These are phyloP conservation scores for Sinosuthora webbiana DNA, from an alignment of 2,113 vertebrate species.

Conservation along the genomic window DNA sequence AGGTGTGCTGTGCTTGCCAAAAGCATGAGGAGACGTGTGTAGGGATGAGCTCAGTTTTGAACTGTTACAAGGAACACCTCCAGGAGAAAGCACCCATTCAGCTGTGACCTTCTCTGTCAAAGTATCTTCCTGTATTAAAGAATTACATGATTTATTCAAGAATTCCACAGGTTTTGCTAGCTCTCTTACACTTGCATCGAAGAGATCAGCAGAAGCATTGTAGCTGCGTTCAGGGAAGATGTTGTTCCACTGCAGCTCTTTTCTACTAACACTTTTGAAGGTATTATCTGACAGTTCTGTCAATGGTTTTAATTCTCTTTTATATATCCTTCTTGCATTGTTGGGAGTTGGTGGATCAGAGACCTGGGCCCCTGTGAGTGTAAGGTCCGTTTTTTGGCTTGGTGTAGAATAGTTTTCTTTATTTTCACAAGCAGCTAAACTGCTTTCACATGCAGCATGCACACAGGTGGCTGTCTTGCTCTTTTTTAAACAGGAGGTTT, in stretches of 20 bases:
- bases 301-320: neutral
- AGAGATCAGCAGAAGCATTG: conserved; percentile 82
- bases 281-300: conserved; percentile 6
- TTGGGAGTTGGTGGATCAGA: neutral
- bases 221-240: conserved; percentile 53
- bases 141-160: conserved; percentile 8
- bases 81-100: neutral
- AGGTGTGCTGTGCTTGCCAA: conserved; percentile 14
- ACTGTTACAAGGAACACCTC: neutral
- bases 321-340: neutral
- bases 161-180: conserved; percentile 6
- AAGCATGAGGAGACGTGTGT: neutral
- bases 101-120: neutral
- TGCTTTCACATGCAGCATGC: neutral
- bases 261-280: neutral
- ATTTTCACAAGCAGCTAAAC: neutral
- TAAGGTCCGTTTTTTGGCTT: neutral
- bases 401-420: conserved; percentile 3
- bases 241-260: neutral
- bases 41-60: neutral
- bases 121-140: neutral
- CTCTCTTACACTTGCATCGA: conserved; percentile 63
- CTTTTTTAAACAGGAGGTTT: neutral
- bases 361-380: neutral
- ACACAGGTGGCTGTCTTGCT: neutral